A percentile compares a stretch with the other conserved stretches of the same genome.
Conservation (phyloP, 2,888 invertebrate species). For the Drosophila glabriapex region DNA sequence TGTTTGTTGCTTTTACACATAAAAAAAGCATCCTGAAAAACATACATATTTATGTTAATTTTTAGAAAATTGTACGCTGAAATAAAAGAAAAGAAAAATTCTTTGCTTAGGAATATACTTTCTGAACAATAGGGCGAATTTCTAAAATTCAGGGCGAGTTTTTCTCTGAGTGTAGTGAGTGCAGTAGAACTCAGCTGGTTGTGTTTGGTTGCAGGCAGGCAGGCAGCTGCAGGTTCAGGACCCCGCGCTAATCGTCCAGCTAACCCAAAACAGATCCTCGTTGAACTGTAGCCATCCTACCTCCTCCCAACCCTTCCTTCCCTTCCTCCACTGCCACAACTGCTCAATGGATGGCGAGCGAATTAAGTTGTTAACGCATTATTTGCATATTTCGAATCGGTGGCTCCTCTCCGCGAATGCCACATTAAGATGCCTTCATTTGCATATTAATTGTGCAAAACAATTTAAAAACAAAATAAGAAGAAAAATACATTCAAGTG, state of each 20-base stretch:
- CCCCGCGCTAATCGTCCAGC: slow-evolving; percentile 56
- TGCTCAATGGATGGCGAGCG: slow-evolving; percentile 59
- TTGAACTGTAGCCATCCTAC: neutral
- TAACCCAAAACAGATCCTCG: slow-evolving; percentile 12
- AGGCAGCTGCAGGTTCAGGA: slow-evolving; percentile 47
- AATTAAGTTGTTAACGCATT: slow-evolving; percentile 85
- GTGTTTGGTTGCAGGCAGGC: neutral
- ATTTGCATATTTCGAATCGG: slow-evolving; percentile 82
- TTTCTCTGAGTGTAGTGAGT: neutral
- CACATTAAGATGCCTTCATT: slow-evolving; percentile 80
- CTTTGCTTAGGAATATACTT: neutral
- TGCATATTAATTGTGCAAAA: slow-evolving; percentile 84
- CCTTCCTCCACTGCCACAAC: neutral
- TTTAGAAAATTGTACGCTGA: neutral
- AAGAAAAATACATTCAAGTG: slow-evolving; percentile 49
- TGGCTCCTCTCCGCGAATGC: slow-evolving; percentile 47
- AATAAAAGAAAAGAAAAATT: neutral
- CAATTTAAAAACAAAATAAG: slow-evolving; percentile 52
- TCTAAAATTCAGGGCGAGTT: neutral
- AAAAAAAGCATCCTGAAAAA: neutral
- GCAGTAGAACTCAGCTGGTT: slow-evolving; percentile 30
- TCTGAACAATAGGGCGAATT: neutral
- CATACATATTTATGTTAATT: neutral
- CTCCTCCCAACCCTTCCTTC: neutral
- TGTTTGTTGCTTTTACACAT: neutral